phyloP scores from a whole-genome alignment of 2,113 vertebrate species.

The Leptocoma aspasia region DNA sequence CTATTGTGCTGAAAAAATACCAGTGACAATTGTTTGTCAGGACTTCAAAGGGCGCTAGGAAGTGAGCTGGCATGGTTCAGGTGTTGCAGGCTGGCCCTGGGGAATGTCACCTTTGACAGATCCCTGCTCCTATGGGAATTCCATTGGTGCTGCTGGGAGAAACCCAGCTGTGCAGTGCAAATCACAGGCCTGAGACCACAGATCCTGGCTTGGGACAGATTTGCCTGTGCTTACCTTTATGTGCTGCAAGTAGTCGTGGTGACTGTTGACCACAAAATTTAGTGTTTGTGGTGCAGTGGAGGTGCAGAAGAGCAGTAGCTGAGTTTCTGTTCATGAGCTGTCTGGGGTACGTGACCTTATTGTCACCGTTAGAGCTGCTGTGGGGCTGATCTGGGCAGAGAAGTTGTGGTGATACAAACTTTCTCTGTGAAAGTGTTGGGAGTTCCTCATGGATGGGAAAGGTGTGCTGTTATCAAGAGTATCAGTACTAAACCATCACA shows the following conservation, averaged over 20 bases:
- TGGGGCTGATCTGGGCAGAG: background rate
- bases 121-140: background rate
- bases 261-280: fast-evolving
- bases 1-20: constrained; percentile 1
- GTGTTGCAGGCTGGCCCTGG: background rate
- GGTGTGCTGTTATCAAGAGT: background rate
- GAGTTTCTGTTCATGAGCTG: background rate
- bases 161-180: background rate
- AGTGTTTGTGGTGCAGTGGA: background rate
- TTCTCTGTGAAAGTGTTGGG: background rate
- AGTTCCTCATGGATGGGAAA: background rate
- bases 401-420: background rate
- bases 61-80: background rate
- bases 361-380: background rate
- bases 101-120: fast-evolving
- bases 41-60: background rate
- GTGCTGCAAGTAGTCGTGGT: background rate
- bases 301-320: fast-evolving
- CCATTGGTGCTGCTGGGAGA: fast-evolving
- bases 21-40: background rate
- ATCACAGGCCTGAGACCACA: background rate
- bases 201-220: background rate
- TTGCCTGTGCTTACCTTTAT: background rate
- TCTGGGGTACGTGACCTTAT: background rate
- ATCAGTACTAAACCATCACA: background rate